Percentiles rank a stretch among this genome's conserved stretches.
Conservation (phyloP, 2,888 invertebrate genomes). For the Campoletis raptor region DNA sequence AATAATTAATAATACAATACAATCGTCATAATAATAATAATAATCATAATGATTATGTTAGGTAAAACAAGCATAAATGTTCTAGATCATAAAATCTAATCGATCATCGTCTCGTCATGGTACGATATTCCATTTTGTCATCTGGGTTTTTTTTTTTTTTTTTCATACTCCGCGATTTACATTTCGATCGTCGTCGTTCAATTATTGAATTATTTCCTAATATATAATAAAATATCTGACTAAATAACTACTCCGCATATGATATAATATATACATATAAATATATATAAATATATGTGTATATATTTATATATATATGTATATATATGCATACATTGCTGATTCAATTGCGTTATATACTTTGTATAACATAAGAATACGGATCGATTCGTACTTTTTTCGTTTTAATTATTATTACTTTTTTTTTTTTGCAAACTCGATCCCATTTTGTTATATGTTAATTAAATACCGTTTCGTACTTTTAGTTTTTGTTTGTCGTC, state of each 20-base stretch:
- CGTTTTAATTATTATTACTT: background rate
- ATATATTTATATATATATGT: conserved; percentile 58
- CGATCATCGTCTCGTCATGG: conserved; percentile 53
- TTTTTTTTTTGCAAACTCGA: background rate
- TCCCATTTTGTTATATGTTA: conserved; percentile 52
- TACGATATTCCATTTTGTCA: conserved; percentile 3
- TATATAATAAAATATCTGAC: conserved; percentile 77
- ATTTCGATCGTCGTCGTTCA: conserved; percentile 55
- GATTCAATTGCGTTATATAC: conserved; percentile 67
- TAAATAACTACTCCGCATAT: conserved; percentile 74
- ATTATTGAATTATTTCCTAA: conserved; percentile 76
- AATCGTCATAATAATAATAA: conserved; percentile 72
- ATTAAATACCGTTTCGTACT: conserved; percentile 43
- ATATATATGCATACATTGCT: conserved; percentile 69
- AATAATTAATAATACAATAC: conserved; percentile 51
- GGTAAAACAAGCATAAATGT: conserved; percentile 76
- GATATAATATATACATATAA: conserved; percentile 45
- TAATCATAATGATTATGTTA: conserved; percentile 49
- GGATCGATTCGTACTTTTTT: conserved; percentile 28
- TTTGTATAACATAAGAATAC: conserved; percentile 65
- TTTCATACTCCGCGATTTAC: background rate
- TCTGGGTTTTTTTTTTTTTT: conserved; percentile 9
- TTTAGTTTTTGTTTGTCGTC: conserved; percentile 31
- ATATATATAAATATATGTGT: conserved; percentile 29
- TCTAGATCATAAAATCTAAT: conserved; percentile 74